Base-by-base conservation (phyloP, 2,797 vertebrate species). In the Petrocephalus sullivani region DNA sequence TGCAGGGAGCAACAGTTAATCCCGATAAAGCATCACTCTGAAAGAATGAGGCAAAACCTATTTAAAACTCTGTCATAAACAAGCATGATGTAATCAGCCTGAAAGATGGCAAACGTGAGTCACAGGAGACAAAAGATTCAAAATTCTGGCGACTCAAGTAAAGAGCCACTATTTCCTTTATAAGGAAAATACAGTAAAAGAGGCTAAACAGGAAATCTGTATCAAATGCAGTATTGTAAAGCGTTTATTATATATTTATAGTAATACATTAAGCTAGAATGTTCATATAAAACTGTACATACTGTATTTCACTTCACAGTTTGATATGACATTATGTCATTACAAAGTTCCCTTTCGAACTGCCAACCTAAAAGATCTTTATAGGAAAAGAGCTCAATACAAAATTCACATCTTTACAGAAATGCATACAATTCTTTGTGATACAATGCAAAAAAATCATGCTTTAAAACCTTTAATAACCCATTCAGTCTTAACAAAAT, bases 261-360 rank as follows among this genome's bases (percentile, higher is more conserved):
- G 95, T 95, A 93, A 95, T 95, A 96, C 94, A 94, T 93, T 90
- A 97, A 95, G 95, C 91, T 92, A 93, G 90, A 94, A 91, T 92
- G 91, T 81, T 83, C 93, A 91, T 92, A 96, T 90, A 94, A 89
- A 94, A 94, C 96, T 97, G 95, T 97, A 97, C 96, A 98, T 94
- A 95, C 97, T 96, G 96, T 95, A 95, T 97, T 93, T 94, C 91
- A 96, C 92, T 96, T 98, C 98, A 98, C 97, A 98, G 97, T 96
- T 97, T 96, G 93, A 95, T 94, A 96, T 96, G 96, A 97, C 95
- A 95, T 95, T 95, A 96, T 93, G 95, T 95, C 95, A 97, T 96
- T 94, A 96, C 95, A 95, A 92, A 95, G 94, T 96, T 98, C 96
- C 97, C 96, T 96, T 67, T 97, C 95, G 95, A 96, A 97, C 96